Conservation (phyloP, 2,797 vertebrate genomes). For the Pipistrellus kuhlii region DNA sequence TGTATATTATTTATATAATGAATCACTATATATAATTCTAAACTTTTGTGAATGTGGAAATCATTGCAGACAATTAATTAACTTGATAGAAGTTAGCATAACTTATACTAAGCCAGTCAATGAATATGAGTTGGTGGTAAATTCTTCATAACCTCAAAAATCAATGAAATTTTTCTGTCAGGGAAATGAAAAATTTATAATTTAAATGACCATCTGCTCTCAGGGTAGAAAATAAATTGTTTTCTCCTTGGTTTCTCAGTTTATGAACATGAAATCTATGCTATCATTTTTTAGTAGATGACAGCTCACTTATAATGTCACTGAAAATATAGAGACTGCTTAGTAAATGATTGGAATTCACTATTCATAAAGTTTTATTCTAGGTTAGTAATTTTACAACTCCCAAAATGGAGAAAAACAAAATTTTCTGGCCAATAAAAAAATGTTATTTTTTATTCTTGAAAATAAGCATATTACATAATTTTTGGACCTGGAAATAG, state of each 20-base stretch:
- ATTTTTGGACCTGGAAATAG: background rate
- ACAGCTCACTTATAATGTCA: constrained; percentile 50
- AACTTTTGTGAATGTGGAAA: background rate
- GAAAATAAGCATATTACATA: background rate
- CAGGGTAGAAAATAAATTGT: constrained; percentile 28
- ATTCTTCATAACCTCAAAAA: constrained; percentile 40
- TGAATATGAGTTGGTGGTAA: constrained; percentile 34
- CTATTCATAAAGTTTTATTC: constrained; percentile 33
- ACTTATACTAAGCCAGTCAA: background rate
- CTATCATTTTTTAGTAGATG: constrained; percentile 53
- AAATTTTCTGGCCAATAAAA: constrained; percentile 7
- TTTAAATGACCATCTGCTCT: constrained; percentile 58
- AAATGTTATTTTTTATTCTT: background rate
- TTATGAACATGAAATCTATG: constrained; percentile 50
- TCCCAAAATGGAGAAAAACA: background rate
- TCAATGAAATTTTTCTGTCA: constrained; percentile 5
- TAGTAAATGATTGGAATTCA: constrained; percentile 34
- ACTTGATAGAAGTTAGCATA: background rate
- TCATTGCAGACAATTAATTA: background rate
- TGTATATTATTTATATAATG: background rate
- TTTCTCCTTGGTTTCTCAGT: constrained; percentile 52
- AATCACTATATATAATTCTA: background rate
- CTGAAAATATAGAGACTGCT: constrained; percentile 31
- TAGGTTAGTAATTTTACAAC: constrained; percentile 6
- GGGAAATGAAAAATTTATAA: constrained; percentile 23